Evolutionary conservation across 2,888 invertebrate species (phyloP).

Genomic region (Ephialtes manifestator): DNA sequence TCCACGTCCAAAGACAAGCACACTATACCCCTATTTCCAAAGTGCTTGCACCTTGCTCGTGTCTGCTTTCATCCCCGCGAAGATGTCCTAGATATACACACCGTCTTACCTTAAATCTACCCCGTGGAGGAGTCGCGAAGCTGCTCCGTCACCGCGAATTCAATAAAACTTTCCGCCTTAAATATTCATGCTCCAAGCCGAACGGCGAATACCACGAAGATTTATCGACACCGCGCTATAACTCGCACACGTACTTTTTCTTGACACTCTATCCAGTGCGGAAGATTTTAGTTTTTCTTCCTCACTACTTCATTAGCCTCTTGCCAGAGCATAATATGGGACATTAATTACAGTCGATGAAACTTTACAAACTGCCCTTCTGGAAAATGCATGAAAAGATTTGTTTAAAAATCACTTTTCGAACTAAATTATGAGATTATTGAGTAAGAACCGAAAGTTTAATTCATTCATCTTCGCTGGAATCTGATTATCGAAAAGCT

Average conservation of each 20-base stretch:
- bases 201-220: slow-evolving; percentile 50
- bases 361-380: too few species aligned
- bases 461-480: too few species aligned
- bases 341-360: too few species aligned
- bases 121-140: slow-evolving; percentile 18
- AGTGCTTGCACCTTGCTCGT: slow-evolving; percentile 13
- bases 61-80: background rate
- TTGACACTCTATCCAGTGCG: background rate
- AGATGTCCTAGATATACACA: slow-evolving; percentile 17
- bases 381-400: too few species aligned
- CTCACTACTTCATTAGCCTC: slow-evolving; percentile 29
- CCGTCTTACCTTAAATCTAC: slow-evolving; percentile 7
- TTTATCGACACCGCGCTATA: slow-evolving; percentile 38
- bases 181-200: slow-evolving; percentile 56
- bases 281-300: slow-evolving; percentile 7
- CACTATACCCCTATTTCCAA: background rate
- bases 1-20: slow-evolving; percentile 9
- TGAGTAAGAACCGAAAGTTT: too few species aligned
- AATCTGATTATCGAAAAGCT: too few species aligned
- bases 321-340: background rate
- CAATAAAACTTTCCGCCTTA: slow-evolving; percentile 61
- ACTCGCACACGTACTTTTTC: slow-evolving; percentile 20
- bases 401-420: too few species aligned
- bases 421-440: too few species aligned
- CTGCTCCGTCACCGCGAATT: slow-evolving; percentile 50